Evolutionary conservation across 1,140 invertebrate genomes (phyloP).

Genomic region (Trissolcus basalis): DNA sequence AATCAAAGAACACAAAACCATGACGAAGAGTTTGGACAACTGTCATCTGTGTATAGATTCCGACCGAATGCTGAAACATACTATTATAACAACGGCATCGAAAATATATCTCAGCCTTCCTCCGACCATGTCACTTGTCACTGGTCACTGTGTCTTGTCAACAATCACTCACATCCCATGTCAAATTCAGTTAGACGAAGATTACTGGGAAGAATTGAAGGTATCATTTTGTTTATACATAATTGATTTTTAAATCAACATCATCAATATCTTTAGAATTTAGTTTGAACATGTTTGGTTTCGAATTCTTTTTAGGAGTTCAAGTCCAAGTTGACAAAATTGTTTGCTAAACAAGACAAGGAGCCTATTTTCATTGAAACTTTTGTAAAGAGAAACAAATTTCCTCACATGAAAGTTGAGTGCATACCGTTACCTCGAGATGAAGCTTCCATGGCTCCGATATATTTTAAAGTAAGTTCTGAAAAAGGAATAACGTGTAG

Average conservation of each 20-base stretch:
- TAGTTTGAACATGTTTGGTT: conserved; percentile 25
- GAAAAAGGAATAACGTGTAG: neutral
- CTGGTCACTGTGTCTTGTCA: conserved; percentile 91
- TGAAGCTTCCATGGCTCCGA: conserved; percentile 89
- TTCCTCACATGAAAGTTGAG: conserved; percentile 91
- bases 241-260: no score
- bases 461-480: conserved; percentile 90
- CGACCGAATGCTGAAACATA: conserved; percentile 87
- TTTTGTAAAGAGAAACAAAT: conserved; percentile 83
- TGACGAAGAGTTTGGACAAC: conserved; percentile 83
- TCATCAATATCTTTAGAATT: conserved; percentile 1
- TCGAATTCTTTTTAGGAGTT: conserved; percentile 78
- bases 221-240: conserved; percentile 74
- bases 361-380: conserved; percentile 96
- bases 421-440: conserved; percentile 92
- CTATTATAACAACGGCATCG: conserved; percentile 88
- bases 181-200: conserved; percentile 91
- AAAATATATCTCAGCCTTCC: conserved; percentile 91
- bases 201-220: conserved; percentile 92
- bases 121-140: conserved; percentile 84
- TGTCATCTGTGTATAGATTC: conserved; percentile 91
- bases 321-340: conserved; percentile 84
- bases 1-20: conserved; percentile 83
- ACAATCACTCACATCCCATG: conserved; percentile 88
- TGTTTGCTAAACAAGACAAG: conserved; percentile 84